Conservation (phyloP, 2,888 invertebrate species). For the Tetranychus piercei region DNA sequence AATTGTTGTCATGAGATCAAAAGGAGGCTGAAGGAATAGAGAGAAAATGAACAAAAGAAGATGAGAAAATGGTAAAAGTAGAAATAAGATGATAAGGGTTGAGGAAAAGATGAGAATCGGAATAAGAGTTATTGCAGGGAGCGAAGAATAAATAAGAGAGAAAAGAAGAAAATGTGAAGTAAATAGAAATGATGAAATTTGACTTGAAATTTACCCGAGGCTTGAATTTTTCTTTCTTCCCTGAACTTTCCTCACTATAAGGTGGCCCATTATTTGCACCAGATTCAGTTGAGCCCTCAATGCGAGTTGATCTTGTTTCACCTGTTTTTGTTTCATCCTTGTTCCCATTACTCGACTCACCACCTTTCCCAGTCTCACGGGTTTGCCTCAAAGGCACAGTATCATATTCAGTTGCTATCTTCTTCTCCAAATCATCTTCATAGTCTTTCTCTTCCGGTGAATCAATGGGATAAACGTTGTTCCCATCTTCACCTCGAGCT, state of each 20-base stretch:
- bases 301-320: not conserved
- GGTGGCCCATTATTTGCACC: not conserved
- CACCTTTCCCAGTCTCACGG: not conserved
- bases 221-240: not conserved
- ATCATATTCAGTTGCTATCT: not conserved
- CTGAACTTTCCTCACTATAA: not conserved
- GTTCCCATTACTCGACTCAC: not conserved
- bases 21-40: not conserved
- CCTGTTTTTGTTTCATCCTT: not conserved
- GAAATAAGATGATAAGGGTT: not conserved
- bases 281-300: not conserved
- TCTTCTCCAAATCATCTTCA: not conserved
- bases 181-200: too few species aligned
- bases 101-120: not conserved
- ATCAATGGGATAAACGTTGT: not conserved
- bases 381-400: not conserved
- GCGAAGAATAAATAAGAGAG: not conserved
- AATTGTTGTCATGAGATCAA: constrained; percentile 9
- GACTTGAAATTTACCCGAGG: not conserved
- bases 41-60: not conserved
- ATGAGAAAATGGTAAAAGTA: not conserved
- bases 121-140: not conserved
- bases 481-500: not conserved
- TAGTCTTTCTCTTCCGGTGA: constrained; percentile 11
- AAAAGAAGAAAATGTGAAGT: not conserved